These are phyloP conservation scores for Apamea epomidion DNA, from an alignment of 2,888 invertebrate species.

Conservation along the genomic window DNA sequence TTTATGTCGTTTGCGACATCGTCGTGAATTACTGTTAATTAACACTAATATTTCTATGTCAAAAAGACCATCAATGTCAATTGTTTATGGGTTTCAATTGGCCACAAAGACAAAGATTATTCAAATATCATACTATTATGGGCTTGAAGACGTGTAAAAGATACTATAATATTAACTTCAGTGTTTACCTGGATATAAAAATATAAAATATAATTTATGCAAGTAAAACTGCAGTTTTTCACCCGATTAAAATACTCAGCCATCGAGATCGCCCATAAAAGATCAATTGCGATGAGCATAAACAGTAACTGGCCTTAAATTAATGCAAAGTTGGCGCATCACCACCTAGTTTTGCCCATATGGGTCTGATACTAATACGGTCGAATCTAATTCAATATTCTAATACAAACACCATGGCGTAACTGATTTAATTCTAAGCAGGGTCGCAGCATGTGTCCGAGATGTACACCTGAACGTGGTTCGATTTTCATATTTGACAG, in stretches of 20 bases:
- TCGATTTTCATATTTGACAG: conserved; percentile 46
- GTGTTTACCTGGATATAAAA: not conserved
- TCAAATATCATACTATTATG: conserved; percentile 12
- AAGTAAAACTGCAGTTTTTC: conserved; percentile 2
- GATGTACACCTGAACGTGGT: conserved; percentile 35
- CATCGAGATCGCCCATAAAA: conserved; percentile 15
- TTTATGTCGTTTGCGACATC: conserved; percentile 1
- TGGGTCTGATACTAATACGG: conserved; percentile 50
- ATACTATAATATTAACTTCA: not conserved
- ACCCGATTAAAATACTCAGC: conserved; percentile 5
- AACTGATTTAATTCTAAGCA: conserved; percentile 61
- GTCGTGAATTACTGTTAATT: conserved; percentile 9
- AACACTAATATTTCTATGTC: not conserved
- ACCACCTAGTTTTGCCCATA: conserved; percentile 40
- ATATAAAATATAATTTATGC: not conserved
- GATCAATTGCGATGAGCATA: conserved; percentile 26
- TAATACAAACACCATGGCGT: conserved; percentile 46
- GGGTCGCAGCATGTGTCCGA: conserved; percentile 38
- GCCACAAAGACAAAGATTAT: not conserved
- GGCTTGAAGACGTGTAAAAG: not conserved
- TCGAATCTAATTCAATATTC: conserved; percentile 52
- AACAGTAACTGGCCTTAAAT: conserved; percentile 17
- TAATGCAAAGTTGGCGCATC: conserved; percentile 44
- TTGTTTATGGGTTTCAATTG: conserved; percentile 12
- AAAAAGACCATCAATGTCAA: conserved; percentile 14